Conservation (phyloP, 2,888 invertebrate genomes). For the Holacanthella duospinosa region DNA sequence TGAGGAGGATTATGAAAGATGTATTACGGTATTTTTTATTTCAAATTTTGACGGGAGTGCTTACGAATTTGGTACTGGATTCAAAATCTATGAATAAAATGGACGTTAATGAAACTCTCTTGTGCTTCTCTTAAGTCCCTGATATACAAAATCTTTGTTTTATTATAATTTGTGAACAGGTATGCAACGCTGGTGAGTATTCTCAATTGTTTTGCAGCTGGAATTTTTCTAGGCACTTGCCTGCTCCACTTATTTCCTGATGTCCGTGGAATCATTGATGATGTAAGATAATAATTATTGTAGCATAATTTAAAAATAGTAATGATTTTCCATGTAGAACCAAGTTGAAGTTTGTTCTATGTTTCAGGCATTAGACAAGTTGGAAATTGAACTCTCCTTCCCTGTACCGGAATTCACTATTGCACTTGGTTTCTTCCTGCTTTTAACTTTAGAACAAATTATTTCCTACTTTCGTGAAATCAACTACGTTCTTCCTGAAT, state of each 20-base stretch:
- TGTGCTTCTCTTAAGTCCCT: too few species aligned
- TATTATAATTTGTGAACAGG: constrained; percentile 12
- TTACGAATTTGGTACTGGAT: background rate
- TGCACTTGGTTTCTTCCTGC: constrained; percentile 34
- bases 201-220: constrained; percentile 35
- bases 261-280: constrained; percentile 25
- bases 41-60: background rate
- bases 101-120: too few species aligned
- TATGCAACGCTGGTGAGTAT: constrained; percentile 29
- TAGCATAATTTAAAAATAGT: background rate
- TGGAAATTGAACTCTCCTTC: constrained; percentile 28
- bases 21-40: too few species aligned
- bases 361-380: constrained; percentile 22
- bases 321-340: background rate
- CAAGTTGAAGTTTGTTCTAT: background rate
- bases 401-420: constrained; percentile 27
- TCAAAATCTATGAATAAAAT: too few species aligned
- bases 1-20: too few species aligned
- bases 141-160: background rate
- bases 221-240: constrained; percentile 35
- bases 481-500: constrained; percentile 13
- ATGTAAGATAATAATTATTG: constrained; percentile 13
- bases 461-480: constrained; percentile 30
- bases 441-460: constrained; percentile 35
- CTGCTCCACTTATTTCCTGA: constrained; percentile 35